Evolutionary conservation across 2,888 invertebrate genomes (phyloP).

Genomic region (Hylaea fasciaria): DNA sequence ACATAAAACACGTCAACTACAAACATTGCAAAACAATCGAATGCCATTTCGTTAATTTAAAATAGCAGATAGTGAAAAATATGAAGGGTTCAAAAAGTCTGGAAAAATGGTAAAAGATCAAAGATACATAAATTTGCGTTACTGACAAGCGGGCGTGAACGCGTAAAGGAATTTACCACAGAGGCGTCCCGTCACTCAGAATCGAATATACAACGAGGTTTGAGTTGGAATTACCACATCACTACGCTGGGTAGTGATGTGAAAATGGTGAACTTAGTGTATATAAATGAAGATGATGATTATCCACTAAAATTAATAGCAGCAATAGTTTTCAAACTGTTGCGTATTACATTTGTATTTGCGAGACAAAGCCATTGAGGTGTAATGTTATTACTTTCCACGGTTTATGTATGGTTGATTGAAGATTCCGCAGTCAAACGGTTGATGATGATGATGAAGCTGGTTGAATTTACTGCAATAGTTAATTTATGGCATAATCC

Average conservation of each 20-base stretch:
- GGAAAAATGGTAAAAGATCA: constrained; percentile 18
- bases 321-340: too few relatives aligned
- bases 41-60: neutral
- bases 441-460: too few relatives aligned
- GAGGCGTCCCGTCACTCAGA: constrained; percentile 40
- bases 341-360: too few relatives aligned
- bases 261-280: constrained; percentile 7
- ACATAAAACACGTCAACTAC: too few relatives aligned
- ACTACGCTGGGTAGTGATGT: constrained; percentile 40
- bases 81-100: neutral
- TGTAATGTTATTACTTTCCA: too few relatives aligned
- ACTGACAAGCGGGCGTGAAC: constrained; percentile 28
- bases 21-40: too few relatives aligned
- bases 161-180: constrained; percentile 48
- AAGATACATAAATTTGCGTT: constrained; percentile 32
- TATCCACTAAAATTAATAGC: too few relatives aligned
- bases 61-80: neutral
- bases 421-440: too few relatives aligned
- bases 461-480: too few relatives aligned
- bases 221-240: constrained; percentile 49
- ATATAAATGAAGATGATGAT: neutral
- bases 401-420: too few relatives aligned
- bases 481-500: too few relatives aligned
- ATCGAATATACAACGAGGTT: constrained; percentile 56
- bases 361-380: too few relatives aligned